Percentiles rank a stretch among this genome's conserved stretches.
Conservation (phyloP, 2,797 vertebrate species). For the Phalloptychus januarius region DNA sequence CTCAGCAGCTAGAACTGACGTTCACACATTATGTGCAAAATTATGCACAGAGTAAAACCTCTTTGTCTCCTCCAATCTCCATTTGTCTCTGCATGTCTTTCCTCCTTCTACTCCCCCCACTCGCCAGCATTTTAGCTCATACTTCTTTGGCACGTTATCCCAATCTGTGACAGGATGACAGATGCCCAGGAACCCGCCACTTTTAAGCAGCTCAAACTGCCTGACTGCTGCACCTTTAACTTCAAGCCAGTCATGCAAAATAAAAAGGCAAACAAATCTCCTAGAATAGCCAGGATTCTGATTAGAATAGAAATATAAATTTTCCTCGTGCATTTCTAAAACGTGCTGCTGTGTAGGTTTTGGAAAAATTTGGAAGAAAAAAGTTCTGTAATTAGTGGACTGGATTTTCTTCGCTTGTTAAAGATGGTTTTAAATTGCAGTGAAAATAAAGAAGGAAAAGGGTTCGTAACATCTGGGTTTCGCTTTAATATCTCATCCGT, state of each 20-base stretch:
- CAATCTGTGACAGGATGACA: constrained; percentile 57
- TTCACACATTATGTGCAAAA: constrained; percentile 49
- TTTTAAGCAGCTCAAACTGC: constrained; percentile 43
- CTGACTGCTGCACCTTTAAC: constrained; percentile 50
- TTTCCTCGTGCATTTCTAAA: constrained; percentile 23
- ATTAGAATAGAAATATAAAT: constrained; percentile 26
- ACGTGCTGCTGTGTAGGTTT: constrained; percentile 43
- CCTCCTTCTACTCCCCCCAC: not conserved
- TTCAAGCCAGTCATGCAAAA: constrained; percentile 58
- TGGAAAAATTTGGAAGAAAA: constrained; percentile 48
- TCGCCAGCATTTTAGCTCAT: constrained; percentile 14
- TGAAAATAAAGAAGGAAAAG: constrained; percentile 22
- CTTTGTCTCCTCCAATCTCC: constrained; percentile 40
- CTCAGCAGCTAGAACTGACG: constrained; percentile 20
- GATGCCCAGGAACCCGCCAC: constrained; percentile 40
- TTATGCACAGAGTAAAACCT: constrained; percentile 51
- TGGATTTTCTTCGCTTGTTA: constrained; percentile 38
- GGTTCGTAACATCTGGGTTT: constrained; percentile 29
- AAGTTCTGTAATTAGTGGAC: constrained; percentile 27
- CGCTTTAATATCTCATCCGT: constrained; percentile 21
- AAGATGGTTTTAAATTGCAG: constrained; percentile 37
- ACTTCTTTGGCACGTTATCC: constrained; percentile 42
- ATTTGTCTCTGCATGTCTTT: constrained; percentile 22
- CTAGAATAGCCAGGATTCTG: constrained; percentile 17
- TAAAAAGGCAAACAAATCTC: constrained; percentile 29